A percentile compares a stretch with the other conserved stretches of the same genome.
phyloP scores from a whole-genome alignment of 2,888 invertebrate genomes.

The Eurytoma californica region DNA sequence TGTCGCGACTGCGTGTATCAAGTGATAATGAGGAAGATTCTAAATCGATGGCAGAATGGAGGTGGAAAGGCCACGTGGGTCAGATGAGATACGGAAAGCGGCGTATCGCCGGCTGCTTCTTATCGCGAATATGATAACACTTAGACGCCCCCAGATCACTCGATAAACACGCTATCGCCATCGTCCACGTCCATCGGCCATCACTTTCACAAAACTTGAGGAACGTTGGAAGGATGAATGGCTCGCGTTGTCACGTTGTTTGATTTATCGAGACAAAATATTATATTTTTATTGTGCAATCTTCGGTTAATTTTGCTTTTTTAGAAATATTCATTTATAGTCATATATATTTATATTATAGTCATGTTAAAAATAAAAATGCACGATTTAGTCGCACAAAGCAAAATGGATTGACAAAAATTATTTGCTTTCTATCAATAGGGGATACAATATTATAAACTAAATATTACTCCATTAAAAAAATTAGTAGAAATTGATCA shows the following conservation, averaged over 20 bases:
- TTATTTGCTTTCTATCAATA: too few relatives aligned
- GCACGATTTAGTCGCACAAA: too few relatives aligned
- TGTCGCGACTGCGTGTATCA: not conserved
- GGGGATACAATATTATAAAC: too few relatives aligned
- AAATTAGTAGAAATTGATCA: too few relatives aligned
- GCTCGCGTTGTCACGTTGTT: not conserved
- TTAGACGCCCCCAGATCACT: constrained; percentile 74
- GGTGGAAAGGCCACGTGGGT: constrained; percentile 69
- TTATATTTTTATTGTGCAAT: not conserved
- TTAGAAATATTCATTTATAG: too few relatives aligned
- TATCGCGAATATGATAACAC: constrained; percentile 70
- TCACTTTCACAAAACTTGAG: constrained; percentile 54
- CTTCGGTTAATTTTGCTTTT: too few relatives aligned
- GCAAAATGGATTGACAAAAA: too few relatives aligned
- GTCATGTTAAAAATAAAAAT: too few relatives aligned
- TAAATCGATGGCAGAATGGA: constrained; percentile 49
- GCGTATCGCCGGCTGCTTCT: constrained; percentile 66
- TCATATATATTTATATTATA: too few relatives aligned
- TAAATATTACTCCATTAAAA: too few relatives aligned
- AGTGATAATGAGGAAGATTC: constrained; percentile 35
- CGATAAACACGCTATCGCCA: constrained; percentile 72
- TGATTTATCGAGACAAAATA: not conserved
- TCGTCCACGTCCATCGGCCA: constrained; percentile 68
- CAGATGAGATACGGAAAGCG: constrained; percentile 71
- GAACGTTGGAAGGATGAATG: constrained; percentile 16